phyloP scores from a whole-genome alignment of 2,113 vertebrate genomes.

The Nanorana parkeri region DNA sequence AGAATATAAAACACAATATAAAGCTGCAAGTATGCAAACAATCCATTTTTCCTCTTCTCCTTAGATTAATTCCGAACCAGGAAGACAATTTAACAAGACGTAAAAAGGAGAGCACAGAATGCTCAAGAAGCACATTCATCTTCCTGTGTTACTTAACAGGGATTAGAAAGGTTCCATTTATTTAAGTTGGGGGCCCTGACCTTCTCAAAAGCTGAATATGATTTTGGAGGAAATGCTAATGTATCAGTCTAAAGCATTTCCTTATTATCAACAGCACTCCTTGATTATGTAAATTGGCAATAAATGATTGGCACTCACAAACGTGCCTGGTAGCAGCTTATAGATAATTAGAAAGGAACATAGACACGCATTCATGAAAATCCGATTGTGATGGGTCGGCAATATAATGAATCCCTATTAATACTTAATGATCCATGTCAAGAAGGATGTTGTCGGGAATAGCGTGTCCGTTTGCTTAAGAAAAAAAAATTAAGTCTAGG shows the following conservation, averaged over 20 bases:
- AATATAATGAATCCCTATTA: constrained; percentile 70
- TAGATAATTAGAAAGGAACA: constrained; percentile 71
- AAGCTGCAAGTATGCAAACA: constrained; percentile 48
- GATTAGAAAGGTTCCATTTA: constrained; percentile 63
- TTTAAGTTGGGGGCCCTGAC: constrained; percentile 64
- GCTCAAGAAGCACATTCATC: constrained; percentile 60
- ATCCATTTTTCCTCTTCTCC: constrained; percentile 48
- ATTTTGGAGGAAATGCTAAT: constrained; percentile 63
- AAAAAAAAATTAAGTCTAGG: constrained; percentile 12
- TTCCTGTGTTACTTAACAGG: constrained; percentile 60
- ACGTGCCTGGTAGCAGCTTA: constrained; percentile 70
- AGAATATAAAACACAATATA: constrained; percentile 53
- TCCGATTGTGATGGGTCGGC: constrained; percentile 67
- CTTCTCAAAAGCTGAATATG: constrained; percentile 56
- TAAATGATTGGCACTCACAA: constrained; percentile 71
- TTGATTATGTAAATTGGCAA: constrained; percentile 66
- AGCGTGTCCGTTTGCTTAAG: constrained; percentile 58
- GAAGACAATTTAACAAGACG: constrained; percentile 22
- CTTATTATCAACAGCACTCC: constrained; percentile 58
- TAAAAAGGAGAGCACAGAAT: constrained; percentile 34
- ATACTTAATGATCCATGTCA: constrained; percentile 68
- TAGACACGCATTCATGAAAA: constrained; percentile 68
- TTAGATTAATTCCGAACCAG: constrained; percentile 43
- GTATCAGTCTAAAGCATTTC: constrained; percentile 59
- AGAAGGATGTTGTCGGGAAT: constrained; percentile 35